Evolutionary conservation across 2,113 vertebrate species (phyloP).

Genomic region (Chroicocephalus ridibundus): DNA sequence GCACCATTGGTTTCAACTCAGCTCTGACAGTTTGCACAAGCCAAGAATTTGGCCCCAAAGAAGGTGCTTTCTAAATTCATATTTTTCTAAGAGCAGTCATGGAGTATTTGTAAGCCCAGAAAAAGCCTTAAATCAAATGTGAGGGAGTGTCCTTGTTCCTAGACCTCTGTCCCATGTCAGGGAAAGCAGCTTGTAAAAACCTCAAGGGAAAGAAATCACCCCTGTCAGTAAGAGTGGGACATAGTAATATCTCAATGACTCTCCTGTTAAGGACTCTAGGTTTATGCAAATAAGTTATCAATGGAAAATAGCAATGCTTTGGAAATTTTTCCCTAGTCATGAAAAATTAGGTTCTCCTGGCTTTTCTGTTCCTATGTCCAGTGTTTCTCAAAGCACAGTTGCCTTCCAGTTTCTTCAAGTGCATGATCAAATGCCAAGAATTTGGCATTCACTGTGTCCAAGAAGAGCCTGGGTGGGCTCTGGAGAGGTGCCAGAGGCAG

Average conservation of each 20-base stretch:
- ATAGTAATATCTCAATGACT: neutral
- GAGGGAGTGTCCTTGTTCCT: neutral
- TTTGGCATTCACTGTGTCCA: neutral
- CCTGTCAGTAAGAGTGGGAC: neutral
- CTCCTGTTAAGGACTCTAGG: neutral
- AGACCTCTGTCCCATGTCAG: neutral
- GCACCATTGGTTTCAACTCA: neutral
- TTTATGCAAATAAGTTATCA: slow-evolving; percentile 57
- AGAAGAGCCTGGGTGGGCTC: neutral
- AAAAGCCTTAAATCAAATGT: neutral
- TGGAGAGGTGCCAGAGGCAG: neutral
- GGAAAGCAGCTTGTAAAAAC: neutral
- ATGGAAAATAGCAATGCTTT: slow-evolving; percentile 38
- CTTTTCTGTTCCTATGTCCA: neutral
- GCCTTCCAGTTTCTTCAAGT: neutral
- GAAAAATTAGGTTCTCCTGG: neutral
- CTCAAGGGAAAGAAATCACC: neutral
- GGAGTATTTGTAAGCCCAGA: neutral
- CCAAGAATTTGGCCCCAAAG: neutral
- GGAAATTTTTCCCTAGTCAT: neutral
- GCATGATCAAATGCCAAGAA: neutral
- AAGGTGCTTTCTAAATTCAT: neutral
- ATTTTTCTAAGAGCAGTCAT: neutral
- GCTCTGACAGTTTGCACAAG: neutral
- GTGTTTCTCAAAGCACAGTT: neutral